Evolutionary conservation across 2,888 invertebrate species (phyloP).

Genomic region (Drosophila quasianomalipes): DNA sequence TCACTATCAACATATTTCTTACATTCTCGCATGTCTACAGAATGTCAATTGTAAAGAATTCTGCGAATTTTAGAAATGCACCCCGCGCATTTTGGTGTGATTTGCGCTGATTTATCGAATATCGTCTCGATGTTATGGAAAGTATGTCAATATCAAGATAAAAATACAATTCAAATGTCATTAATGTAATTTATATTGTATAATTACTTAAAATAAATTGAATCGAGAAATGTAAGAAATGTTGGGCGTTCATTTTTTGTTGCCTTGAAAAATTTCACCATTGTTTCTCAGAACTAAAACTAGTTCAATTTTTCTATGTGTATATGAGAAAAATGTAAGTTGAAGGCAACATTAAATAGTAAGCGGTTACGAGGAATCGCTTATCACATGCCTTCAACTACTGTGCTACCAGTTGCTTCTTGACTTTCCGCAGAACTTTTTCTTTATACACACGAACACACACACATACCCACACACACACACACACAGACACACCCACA

Average conservation of each 20-base stretch:
- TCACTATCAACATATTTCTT: neutral
- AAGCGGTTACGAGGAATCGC: neutral
- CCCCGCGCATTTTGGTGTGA: neutral
- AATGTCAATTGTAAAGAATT: neutral
- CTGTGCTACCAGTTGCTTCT: constrained; percentile 7
- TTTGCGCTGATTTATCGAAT: neutral
- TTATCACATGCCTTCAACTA: constrained; percentile 11
- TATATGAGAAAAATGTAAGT: no score
- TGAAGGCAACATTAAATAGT: neutral
- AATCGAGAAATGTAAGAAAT: neutral
- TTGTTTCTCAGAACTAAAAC: neutral
- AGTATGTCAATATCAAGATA: neutral
- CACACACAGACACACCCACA: neutral
- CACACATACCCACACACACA: no score
- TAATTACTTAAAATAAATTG: neutral
- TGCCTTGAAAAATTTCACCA: neutral
- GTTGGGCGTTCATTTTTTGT: neutral
- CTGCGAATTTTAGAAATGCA: neutral
- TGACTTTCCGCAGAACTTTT: constrained; percentile 20
- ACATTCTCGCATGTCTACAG: neutral
- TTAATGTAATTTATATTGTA: neutral
- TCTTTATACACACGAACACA: constrained; percentile 1
- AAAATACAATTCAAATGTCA: neutral
- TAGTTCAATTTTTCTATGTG: neutral
- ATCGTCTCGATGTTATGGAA: neutral